A percentile compares a stretch with the other conserved stretches of the same genome.
phyloP scores from a whole-genome alignment of 2,113 vertebrate species.

The Girardinichthys multiradiatus region DNA sequence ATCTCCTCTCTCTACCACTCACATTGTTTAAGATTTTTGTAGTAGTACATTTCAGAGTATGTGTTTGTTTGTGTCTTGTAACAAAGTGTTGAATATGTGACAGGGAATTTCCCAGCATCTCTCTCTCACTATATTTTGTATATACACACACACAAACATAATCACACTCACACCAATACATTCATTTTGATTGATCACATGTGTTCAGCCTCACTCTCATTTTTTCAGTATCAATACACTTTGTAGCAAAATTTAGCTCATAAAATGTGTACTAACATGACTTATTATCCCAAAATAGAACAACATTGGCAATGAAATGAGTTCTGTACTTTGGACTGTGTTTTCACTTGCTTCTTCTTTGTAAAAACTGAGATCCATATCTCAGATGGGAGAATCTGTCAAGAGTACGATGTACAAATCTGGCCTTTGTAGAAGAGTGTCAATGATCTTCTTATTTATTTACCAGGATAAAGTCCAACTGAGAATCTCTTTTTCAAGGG shows the following conservation, averaged over 20 bases:
- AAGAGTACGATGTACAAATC: not conserved
- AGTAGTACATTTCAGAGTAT: conserved; percentile 31
- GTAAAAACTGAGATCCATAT: not conserved
- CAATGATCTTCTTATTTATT: too few relatives aligned
- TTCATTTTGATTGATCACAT: not conserved
- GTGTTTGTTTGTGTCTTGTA: conserved; percentile 8
- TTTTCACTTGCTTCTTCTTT: not conserved
- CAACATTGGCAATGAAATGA: not conserved
- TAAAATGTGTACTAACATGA: not conserved
- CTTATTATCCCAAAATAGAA: not conserved
- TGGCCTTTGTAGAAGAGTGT: not conserved
- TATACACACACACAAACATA: not conserved
- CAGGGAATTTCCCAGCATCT: not conserved
- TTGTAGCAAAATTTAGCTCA: not conserved
- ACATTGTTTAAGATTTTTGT: conserved; percentile 58
- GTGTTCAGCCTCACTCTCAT: not conserved
- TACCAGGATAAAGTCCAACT: too few relatives aligned
- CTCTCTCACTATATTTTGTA: not conserved
- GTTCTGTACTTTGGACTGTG: not conserved
- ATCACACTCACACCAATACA: too few relatives aligned
- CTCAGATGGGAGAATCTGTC: not conserved
- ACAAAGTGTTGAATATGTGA: conserved; percentile 13
- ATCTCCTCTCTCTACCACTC: conserved; percentile 52
- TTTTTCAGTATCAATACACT: not conserved
- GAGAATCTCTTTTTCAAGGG: too few relatives aligned